Evolutionary conservation across 1,140 invertebrate species (phyloP).

Genomic region (Archivesica marissinica): DNA sequence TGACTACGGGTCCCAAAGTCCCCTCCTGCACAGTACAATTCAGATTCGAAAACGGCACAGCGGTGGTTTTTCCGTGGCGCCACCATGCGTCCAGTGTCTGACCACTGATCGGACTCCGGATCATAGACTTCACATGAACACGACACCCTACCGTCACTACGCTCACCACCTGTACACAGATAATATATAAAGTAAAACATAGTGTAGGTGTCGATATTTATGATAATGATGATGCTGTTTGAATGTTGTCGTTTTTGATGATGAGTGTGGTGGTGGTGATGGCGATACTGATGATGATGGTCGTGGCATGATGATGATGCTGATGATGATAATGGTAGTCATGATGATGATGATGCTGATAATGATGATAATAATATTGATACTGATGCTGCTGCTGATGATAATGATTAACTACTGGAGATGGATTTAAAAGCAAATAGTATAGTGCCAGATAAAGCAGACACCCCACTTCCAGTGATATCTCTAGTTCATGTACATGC

Average conservation of each 20-base stretch:
- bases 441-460: too few relatives aligned
- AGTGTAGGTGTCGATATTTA: neutral
- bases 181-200: neutral
- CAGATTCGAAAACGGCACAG: slow-evolving; percentile 39
- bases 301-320: neutral
- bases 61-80: slow-evolving; percentile 65
- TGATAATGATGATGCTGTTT: neutral
- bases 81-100: slow-evolving; percentile 65
- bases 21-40: slow-evolving; percentile 71
- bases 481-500: too few relatives aligned
- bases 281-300: neutral
- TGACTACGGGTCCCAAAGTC: slow-evolving; percentile 63
- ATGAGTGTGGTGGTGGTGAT: neutral
- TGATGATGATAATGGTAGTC: neutral
- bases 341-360: neutral
- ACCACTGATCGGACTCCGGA: slow-evolving; percentile 67
- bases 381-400: too few relatives aligned
- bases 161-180: slow-evolving; percentile 67
- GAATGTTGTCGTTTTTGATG: neutral
- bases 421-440: too few relatives aligned
- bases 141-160: slow-evolving; percentile 65
- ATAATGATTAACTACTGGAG: too few relatives aligned
- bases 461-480: too few relatives aligned
- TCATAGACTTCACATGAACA: slow-evolving; percentile 72
- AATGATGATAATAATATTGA: too few relatives aligned